Evolutionary conservation across 2,797 vertebrate species (phyloP).

Genomic region (Rousettus madagascariensis): DNA sequence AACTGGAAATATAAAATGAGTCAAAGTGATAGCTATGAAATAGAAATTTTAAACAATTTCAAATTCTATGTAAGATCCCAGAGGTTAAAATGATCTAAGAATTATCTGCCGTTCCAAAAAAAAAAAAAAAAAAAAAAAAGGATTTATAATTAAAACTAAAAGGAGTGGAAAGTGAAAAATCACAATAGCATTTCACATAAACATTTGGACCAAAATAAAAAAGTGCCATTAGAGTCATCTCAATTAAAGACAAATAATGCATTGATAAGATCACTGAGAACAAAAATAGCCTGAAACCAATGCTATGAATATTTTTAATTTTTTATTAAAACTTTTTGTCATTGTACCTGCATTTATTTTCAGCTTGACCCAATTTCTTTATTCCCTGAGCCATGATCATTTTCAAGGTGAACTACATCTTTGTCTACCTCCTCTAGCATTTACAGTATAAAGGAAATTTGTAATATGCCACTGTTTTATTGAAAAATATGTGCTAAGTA

Average conservation of each 20-base stretch:
- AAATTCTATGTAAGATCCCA: slow-evolving; percentile 49
- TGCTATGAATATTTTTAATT: slow-evolving; percentile 65
- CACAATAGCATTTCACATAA: slow-evolving; percentile 16
- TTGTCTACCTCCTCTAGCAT: slow-evolving; percentile 48
- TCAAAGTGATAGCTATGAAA: slow-evolving; percentile 47
- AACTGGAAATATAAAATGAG: slow-evolving; percentile 54
- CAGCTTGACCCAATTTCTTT: slow-evolving; percentile 72
- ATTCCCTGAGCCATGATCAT: slow-evolving; percentile 66
- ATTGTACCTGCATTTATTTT: slow-evolving; percentile 74
- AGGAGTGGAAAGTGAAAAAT: not conserved
- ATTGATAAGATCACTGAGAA: slow-evolving; percentile 43
- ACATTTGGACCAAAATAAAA: slow-evolving; percentile 40
- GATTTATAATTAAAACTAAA: slow-evolving; percentile 32
- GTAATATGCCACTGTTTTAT: slow-evolving; percentile 70
- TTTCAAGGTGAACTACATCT: slow-evolving; percentile 75
- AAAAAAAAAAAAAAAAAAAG: not conserved
- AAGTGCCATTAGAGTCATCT: not conserved
- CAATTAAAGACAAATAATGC: slow-evolving; percentile 38
- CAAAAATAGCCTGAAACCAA: slow-evolving; percentile 62
- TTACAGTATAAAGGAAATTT: slow-evolving; percentile 65
- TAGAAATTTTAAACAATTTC: slow-evolving; percentile 37
- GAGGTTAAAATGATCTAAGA: slow-evolving; percentile 40
- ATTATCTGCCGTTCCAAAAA: slow-evolving; percentile 11
- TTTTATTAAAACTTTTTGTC: slow-evolving; percentile 66
- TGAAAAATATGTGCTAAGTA: slow-evolving; percentile 52